Percentiles rank a stretch among this genome's conserved stretches.
phyloP scores from a whole-genome alignment of 2,888 invertebrate species.

The Tortricodes alternella region DNA sequence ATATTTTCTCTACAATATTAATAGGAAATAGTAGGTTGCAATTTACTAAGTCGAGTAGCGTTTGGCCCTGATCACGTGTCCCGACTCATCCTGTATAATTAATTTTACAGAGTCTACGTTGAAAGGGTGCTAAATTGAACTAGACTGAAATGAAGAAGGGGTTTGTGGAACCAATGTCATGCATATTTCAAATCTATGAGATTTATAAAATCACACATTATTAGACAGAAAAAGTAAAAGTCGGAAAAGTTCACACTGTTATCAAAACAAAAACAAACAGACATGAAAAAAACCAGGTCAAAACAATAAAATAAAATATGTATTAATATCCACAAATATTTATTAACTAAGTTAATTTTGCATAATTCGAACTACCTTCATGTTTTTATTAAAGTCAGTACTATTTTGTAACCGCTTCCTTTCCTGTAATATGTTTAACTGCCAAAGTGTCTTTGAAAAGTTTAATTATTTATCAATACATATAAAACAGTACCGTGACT shows the following conservation, averaged over 20 bases:
- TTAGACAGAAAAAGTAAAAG: neutral
- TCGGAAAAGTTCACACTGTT: conserved; percentile 15
- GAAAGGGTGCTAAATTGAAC: conserved; percentile 19
- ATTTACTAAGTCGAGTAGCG: too few species aligned
- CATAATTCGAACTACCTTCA: too few species aligned
- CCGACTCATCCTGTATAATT: too few species aligned
- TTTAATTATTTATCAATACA: too few species aligned
- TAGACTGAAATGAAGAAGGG: conserved; percentile 15
- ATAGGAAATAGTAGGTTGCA: too few species aligned
- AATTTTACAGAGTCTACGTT: conserved; percentile 8
- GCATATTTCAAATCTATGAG: conserved; percentile 22
- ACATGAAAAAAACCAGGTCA: neutral
- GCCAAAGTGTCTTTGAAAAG: too few species aligned
- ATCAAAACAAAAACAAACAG: conserved; percentile 9
- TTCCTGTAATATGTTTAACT: too few species aligned
- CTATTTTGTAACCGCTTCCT: too few species aligned
- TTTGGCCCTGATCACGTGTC: too few species aligned
- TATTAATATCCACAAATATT: conserved; percentile 16
- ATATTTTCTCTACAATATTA: too few species aligned
- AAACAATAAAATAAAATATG: neutral
- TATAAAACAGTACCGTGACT: too few species aligned
- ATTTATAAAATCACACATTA: conserved; percentile 7
- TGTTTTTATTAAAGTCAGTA: too few species aligned
- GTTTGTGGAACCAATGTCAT: conserved; percentile 15
- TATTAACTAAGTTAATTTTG: neutral